These are phyloP conservation scores for Xanthia icteritia DNA, from an alignment of 2,888 invertebrate species.

Conservation along the genomic window DNA sequence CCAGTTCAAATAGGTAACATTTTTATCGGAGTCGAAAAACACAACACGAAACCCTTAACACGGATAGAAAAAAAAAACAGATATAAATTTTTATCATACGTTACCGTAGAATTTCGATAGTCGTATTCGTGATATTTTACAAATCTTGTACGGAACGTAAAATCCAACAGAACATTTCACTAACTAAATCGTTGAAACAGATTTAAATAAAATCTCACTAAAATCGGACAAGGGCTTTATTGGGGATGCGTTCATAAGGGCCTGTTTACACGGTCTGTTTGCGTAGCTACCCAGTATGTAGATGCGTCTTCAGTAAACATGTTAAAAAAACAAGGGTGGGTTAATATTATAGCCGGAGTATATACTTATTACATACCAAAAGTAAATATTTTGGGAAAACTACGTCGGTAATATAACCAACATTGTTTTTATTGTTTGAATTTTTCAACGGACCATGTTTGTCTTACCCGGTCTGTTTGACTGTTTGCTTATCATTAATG, in stretches of 20 bases:
- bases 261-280: slow-evolving; percentile 87
- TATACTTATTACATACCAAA: slow-evolving; percentile 73
- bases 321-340: slow-evolving; percentile 89
- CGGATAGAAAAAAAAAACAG: background rate
- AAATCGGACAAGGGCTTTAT: slow-evolving; percentile 78
- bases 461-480: slow-evolving; percentile 60
- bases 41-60: background rate
- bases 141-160: background rate
- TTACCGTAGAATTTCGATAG: background rate
- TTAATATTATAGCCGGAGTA: slow-evolving; percentile 74
- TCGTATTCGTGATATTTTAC: slow-evolving; percentile 39
- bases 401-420: slow-evolving; percentile 71
- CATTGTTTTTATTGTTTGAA: slow-evolving; percentile 78
- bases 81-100: background rate
- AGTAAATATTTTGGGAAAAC: slow-evolving; percentile 75
- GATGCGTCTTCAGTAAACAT: slow-evolving; percentile 89
- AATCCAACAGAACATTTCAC: slow-evolving; percentile 12
- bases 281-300: slow-evolving; percentile 86
- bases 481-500: slow-evolving; percentile 68
- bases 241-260: slow-evolving; percentile 86
- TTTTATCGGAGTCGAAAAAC: background rate
- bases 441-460: slow-evolving; percentile 75
- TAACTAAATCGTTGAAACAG: slow-evolving; percentile 39
- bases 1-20: background rate
- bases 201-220: slow-evolving; percentile 75